Evolutionary conservation across 2,797 vertebrate species (phyloP).

Genomic region (Paratrypauchen microcephalus): DNA sequence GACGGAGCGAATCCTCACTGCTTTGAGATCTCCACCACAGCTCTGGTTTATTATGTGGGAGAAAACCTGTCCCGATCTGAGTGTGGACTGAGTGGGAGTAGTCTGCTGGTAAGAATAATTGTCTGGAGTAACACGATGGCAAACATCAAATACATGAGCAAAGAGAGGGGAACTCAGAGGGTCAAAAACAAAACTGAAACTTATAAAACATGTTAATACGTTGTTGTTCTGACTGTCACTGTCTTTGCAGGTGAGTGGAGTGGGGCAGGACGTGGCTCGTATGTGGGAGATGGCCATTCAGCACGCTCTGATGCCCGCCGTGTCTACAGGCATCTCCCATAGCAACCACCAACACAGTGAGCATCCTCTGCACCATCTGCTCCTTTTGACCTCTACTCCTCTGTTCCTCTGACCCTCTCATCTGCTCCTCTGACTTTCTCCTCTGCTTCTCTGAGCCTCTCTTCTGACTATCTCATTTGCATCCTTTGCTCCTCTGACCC

Average conservation of each 20-base stretch:
- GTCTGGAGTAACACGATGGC: not conserved
- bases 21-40: slow-evolving; percentile 91
- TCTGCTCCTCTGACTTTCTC: no score
- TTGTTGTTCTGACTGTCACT: no score
- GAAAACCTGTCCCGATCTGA: slow-evolving; percentile 75
- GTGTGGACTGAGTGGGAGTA: slow-evolving; percentile 41
- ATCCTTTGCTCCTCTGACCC: not conserved
- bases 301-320: slow-evolving; percentile 94
- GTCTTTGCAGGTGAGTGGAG: slow-evolving; percentile 72
- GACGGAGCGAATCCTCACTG: slow-evolving; percentile 89
- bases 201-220: no score
- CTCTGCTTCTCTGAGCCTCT: not conserved
- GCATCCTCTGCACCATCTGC: slow-evolving; percentile 34
- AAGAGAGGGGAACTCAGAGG: no score
- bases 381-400: not conserved
- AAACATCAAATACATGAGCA: no score
- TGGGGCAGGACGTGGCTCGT: slow-evolving; percentile 86
- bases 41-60: slow-evolving; percentile 90
- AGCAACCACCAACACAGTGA: slow-evolving; percentile 86
- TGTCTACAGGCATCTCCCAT: slow-evolving; percentile 85
- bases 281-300: slow-evolving; percentile 98
- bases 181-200: no score
- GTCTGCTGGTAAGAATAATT: slow-evolving; percentile 74
- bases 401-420: slow-evolving; percentile 39
- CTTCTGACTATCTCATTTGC: not conserved